Evolutionary conservation across 2,888 invertebrate genomes (phyloP).

Genomic region (Notodonta ziczac): DNA sequence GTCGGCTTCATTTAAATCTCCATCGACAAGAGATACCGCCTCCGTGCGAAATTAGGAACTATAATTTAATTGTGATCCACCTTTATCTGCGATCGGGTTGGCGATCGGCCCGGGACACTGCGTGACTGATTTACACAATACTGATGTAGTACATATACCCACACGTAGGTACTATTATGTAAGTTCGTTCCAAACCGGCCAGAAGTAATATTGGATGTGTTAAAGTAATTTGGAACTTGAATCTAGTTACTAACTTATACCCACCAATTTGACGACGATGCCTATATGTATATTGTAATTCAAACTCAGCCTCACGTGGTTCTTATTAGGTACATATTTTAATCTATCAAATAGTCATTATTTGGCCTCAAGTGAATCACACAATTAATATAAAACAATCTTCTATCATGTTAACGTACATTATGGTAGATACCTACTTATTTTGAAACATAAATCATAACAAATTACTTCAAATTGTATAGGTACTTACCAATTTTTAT

Average conservation of each 20-base stretch:
- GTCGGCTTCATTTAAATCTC: slow-evolving; percentile 79
- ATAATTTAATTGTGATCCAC: slow-evolving; percentile 54
- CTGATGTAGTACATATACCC: background rate
- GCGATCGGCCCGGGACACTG: slow-evolving; percentile 6
- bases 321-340: too few species aligned
- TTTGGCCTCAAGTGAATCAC: too few species aligned
- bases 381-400: too few species aligned
- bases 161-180: background rate
- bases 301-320: too few species aligned
- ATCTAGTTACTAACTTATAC: too few species aligned
- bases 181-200: background rate
- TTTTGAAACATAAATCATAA: background rate
- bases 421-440: background rate
- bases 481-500: slow-evolving; percentile 30
- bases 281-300: too few species aligned
- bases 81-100: slow-evolving; percentile 50
- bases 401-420: too few species aligned
- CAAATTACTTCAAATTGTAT: background rate
- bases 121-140: slow-evolving; percentile 20
- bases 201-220: background rate
- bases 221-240: background rate
- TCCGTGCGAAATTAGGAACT: slow-evolving; percentile 63
- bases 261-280: too few species aligned
- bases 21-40: slow-evolving; percentile 67
- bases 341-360: too few species aligned